Conservation (phyloP, 1,140 invertebrate species). For the Notospermus geniculatus region DNA sequence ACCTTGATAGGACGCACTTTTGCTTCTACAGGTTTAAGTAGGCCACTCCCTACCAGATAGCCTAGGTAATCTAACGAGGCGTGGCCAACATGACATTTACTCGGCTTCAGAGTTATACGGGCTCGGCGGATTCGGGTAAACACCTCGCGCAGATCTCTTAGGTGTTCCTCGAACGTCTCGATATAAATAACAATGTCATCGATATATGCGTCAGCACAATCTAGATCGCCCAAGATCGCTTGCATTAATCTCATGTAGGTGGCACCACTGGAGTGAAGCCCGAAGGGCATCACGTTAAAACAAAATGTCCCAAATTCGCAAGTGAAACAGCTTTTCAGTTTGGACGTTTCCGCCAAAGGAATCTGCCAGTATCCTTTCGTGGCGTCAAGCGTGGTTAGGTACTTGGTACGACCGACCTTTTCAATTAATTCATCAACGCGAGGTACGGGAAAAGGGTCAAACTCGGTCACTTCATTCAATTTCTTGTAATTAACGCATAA, state of each 20-base stretch:
- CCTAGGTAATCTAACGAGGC: background rate
- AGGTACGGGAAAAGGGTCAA: too few species aligned
- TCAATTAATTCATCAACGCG: too few species aligned
- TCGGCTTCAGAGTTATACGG: background rate
- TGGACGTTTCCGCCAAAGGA: constrained; percentile 18
- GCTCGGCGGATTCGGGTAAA: background rate
- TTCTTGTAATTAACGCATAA: constrained; percentile 58
- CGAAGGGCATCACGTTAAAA: constrained; percentile 25
- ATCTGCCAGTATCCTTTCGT: constrained; percentile 24
- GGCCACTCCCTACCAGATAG: constrained; percentile 5
- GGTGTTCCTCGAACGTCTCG: constrained; percentile 7
- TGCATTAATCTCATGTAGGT: constrained; percentile 19
- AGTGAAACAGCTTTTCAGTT: constrained; percentile 18
- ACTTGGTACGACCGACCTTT: too few species aligned
- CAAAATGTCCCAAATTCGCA: constrained; percentile 10
- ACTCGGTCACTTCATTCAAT: constrained; percentile 25
- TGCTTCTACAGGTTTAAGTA: constrained; percentile 37
- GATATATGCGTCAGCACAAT: background rate
- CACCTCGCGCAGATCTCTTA: background rate
- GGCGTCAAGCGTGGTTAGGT: constrained; percentile 26
- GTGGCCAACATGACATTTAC: background rate
- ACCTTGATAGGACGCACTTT: constrained; percentile 44
- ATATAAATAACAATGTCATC: constrained; percentile 13
- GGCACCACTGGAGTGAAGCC: constrained; percentile 15
- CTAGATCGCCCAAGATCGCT: constrained; percentile 4